Evolutionary conservation across 1,140 invertebrate species (phyloP).

Genomic region (Popillia japonica): DNA sequence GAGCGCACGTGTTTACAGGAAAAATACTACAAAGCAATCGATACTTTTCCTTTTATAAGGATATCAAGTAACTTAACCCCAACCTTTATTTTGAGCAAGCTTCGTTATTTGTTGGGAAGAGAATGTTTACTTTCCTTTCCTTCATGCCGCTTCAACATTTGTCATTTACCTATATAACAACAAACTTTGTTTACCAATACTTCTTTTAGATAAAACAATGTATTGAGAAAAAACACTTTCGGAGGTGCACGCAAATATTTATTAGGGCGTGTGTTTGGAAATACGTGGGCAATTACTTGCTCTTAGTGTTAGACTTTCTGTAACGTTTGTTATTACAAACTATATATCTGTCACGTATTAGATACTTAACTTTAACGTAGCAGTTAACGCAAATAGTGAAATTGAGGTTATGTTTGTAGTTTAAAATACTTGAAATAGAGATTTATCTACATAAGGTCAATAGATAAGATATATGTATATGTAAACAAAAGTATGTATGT

Average conservation of each 20-base stretch:
- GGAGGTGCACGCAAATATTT: background rate
- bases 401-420: no score
- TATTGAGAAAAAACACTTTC: conserved; percentile 10
- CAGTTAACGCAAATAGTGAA: no score
- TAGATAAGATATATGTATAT: no score
- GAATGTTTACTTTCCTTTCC: background rate
- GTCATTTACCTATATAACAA: conserved; percentile 15
- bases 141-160: conserved; percentile 3
- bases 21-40: background rate
- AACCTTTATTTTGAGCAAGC: background rate
- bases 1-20: background rate
- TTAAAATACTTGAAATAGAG: no score
- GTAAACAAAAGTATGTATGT: no score
- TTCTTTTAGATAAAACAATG: background rate
- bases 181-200: conserved; percentile 5
- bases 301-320: background rate
- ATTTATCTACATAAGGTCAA: no score
- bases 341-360: background rate
- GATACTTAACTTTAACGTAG: background rate
- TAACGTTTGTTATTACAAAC: background rate
- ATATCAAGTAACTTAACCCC: conserved; percentile 13
- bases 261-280: conserved; percentile 1
- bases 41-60: background rate
- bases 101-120: background rate
- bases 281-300: background rate